Evolutionary conservation across 2,113 vertebrate species (phyloP), one percentile per base, ranked within the genome.

Genomic region (Micronycteris hirsuta): DNA sequence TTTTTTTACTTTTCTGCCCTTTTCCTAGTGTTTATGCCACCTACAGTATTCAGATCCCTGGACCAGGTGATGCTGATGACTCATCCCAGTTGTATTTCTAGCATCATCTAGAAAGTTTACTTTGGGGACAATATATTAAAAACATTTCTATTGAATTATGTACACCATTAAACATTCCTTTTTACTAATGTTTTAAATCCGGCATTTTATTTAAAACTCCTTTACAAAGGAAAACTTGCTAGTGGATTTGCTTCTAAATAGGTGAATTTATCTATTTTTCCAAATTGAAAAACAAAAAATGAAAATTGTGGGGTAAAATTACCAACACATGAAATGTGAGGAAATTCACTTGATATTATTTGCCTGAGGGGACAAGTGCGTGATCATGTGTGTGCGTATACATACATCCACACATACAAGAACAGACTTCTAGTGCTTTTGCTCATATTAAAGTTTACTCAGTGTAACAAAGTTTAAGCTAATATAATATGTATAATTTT

Each of bases 191-290:
- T 91, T 92, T 83, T 45, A 88, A 91, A 91, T 58, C 36, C 14
- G 77, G 24, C 38, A 71, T 65, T 97, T 90, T 76, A 52, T 80
- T 96, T 70, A 84, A 92, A 95, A 47, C 24, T 80, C 26, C 68
- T 88, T 94, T 82, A 76, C 22, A 71, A 89, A 91, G 52, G 47
- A 93, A 86, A 86, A 43, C 61, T 52, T 71, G 17, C 65, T 71
- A 38, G 16, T 80, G 31, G 12, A 28, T 67, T 91, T 93, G 10
- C 20, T 94, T 91, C 56, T 31, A 91, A 47, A 87, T 84, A 73
- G 85, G 19, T 33, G 38, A 85, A 86, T 82, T 52, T 86, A 33
- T 87, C 36, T 77, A 24, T 38, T 90, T 96, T 88, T 89, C 49
- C 65, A 71, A 76, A 65, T 49, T 80, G 58, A 83, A 89, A 94